Evolutionary conservation across 1,140 invertebrate genomes (phyloP).

Genomic region (Goniozus legneri): DNA sequence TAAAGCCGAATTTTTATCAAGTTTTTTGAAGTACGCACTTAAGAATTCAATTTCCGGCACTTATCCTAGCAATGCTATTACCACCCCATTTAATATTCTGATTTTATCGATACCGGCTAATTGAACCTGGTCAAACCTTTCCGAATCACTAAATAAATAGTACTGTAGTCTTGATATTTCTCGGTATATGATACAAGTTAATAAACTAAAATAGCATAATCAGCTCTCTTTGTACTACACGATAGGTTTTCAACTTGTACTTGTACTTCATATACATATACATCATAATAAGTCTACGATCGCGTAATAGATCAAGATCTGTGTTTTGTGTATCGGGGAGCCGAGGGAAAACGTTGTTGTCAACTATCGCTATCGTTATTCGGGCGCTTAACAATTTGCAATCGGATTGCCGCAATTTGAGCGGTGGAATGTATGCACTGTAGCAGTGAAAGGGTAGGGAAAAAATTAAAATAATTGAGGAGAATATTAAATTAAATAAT

Average conservation of each 20-base stretch:
- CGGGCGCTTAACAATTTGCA: not conserved
- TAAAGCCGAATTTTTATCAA: constrained; percentile 22
- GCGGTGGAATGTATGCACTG: too few species aligned
- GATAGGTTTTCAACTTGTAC: constrained; percentile 51
- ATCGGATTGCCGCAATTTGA: too few species aligned
- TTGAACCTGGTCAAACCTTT: constrained; percentile 32
- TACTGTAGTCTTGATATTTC: constrained; percentile 41
- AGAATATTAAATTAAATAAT: too few species aligned
- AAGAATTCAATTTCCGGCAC: constrained; percentile 26
- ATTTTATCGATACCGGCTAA: constrained; percentile 28
- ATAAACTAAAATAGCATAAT: constrained; percentile 47
- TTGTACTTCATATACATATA: constrained; percentile 40
- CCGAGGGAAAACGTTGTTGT: constrained; percentile 36
- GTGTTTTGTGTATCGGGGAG: constrained; percentile 43
- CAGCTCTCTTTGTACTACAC: constrained; percentile 51
- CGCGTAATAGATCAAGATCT: constrained; percentile 51
- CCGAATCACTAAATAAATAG: constrained; percentile 32
- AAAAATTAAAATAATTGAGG: too few species aligned
- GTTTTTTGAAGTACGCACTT: constrained; percentile 26
- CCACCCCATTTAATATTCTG: constrained; percentile 21
- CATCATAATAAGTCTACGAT: constrained; percentile 38
- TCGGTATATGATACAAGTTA: constrained; percentile 41
- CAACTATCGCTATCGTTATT: constrained; percentile 6
- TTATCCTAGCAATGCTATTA: constrained; percentile 21
- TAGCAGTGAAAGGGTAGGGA: too few species aligned